These are phyloP conservation scores for Drosophila merina DNA, from an alignment of 2,888 invertebrate species.

Conservation along the genomic window DNA sequence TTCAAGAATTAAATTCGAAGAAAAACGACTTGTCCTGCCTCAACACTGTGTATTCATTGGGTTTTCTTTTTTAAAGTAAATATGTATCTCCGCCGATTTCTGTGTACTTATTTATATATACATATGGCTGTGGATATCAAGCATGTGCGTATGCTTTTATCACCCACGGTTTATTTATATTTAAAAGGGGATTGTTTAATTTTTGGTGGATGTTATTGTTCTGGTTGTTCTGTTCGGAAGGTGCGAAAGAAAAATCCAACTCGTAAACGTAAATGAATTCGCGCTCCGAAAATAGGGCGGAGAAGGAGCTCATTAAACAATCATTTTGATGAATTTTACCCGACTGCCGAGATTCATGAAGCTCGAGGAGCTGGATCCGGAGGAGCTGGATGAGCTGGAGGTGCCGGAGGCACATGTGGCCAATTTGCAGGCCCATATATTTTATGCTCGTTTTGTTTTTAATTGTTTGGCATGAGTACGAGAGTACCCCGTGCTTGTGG, in stretches of 20 bases:
- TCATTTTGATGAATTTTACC: slow-evolving; percentile 70
- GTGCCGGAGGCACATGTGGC: slow-evolving; percentile 28
- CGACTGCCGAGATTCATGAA: slow-evolving; percentile 6
- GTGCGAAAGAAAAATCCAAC: slow-evolving; percentile 64
- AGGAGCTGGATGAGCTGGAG: slow-evolving; percentile 7
- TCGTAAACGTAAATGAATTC: slow-evolving; percentile 61
- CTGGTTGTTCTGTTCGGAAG: slow-evolving; percentile 45
- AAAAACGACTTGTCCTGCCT: slow-evolving; percentile 48
- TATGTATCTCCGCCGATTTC: slow-evolving; percentile 3
- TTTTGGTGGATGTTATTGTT: slow-evolving; percentile 41
- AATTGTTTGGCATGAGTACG: slow-evolving; percentile 28
- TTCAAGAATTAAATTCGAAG: slow-evolving; percentile 57
- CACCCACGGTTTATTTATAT: slow-evolving; percentile 61
- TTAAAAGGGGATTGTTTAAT: slow-evolving; percentile 56
- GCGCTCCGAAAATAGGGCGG: slow-evolving; percentile 29
- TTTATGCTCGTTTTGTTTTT: slow-evolving; percentile 60
- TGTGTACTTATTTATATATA: slow-evolving; percentile 5
- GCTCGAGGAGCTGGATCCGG: neutral
- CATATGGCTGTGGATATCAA: slow-evolving; percentile 14
- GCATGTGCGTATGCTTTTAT: slow-evolving; percentile 31
- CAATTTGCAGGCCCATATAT: slow-evolving; percentile 61
- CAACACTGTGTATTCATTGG: slow-evolving; percentile 1
- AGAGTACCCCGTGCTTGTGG: slow-evolving; percentile 29
- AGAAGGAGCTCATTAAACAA: slow-evolving; percentile 77
- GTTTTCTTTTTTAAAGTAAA: neutral